These are phyloP conservation scores for Peucedramus taeniatus DNA, from an alignment of 2,113 vertebrate genomes.

Conservation along the genomic window DNA sequence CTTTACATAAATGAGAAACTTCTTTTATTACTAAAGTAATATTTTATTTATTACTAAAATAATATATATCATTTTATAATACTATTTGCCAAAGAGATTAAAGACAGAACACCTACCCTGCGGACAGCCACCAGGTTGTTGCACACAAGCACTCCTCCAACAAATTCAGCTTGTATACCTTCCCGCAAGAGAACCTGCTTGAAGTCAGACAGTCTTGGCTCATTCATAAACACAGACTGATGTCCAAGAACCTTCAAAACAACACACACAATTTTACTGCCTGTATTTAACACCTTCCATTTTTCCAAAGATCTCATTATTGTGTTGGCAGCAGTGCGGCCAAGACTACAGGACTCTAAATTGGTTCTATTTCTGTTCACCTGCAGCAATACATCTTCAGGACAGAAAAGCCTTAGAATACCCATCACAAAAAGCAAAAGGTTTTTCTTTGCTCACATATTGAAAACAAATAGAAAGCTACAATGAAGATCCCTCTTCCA, in stretches of 20 bases:
- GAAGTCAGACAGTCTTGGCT: constrained; percentile 96
- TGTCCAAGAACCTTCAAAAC: constrained; percentile 86
- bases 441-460: background rate
- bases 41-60: background rate
- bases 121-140: constrained; percentile 98
- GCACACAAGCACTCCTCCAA: constrained; percentile 96
- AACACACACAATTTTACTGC: background rate
- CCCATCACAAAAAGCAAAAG: background rate
- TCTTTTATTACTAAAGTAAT: background rate
- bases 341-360: background rate
- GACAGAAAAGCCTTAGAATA: background rate
- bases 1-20: background rate
- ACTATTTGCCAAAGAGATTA: background rate
- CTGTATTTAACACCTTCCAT: background rate
- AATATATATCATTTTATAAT: background rate
- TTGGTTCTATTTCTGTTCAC: background rate
- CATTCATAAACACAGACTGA: constrained; percentile 98
- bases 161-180: constrained; percentile 97
- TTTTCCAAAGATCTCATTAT: background rate
- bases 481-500: background rate
- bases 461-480: background rate
- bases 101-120: constrained; percentile 79
- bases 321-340: rapidly evolving
- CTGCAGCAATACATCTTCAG: background rate
- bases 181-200: constrained; percentile 96